Percentiles rank a stretch among this genome's conserved stretches.
These are phyloP conservation scores for Atherinosoma microstoma DNA, from an alignment of 2,797 vertebrate genomes.

Conservation along the genomic window DNA sequence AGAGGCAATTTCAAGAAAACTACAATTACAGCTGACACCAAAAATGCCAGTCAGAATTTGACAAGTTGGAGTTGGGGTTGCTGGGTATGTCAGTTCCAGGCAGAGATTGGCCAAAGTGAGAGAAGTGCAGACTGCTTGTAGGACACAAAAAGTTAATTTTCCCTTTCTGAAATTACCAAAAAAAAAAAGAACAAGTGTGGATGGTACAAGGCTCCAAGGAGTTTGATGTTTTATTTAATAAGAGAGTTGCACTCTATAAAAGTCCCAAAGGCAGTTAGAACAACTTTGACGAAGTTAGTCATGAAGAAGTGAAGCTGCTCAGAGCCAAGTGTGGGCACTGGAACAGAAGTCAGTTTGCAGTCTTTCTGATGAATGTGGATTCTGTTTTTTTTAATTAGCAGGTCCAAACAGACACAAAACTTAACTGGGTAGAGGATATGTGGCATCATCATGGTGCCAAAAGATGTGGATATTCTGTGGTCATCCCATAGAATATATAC, in stretches of 20 bases:
- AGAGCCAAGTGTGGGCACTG: slow-evolving; percentile 34
- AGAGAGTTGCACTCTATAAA: slow-evolving; percentile 52
- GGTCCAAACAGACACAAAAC: neutral
- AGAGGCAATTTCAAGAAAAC: slow-evolving; percentile 47
- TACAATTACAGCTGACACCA: slow-evolving; percentile 33
- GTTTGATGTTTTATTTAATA: slow-evolving; percentile 67
- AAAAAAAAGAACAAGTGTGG: slow-evolving; percentile 50
- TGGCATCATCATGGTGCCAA: neutral
- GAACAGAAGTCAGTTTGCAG: slow-evolving; percentile 30
- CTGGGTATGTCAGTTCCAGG: slow-evolving; percentile 37
- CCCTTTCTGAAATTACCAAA: slow-evolving; percentile 38
- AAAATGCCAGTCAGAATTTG: slow-evolving; percentile 29
- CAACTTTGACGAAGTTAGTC: slow-evolving; percentile 60
- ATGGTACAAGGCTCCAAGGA: slow-evolving; percentile 44
- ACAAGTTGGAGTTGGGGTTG: slow-evolving; percentile 38
- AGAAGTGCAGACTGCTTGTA: slow-evolving; percentile 11
- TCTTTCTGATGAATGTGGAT: slow-evolving; percentile 29
- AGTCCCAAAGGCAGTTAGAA: slow-evolving; percentile 41
- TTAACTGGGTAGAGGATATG: no score
- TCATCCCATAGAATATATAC: no score
- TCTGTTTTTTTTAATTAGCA: slow-evolving; percentile 22
- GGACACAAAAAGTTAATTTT: slow-evolving; percentile 10
- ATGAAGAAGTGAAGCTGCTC: slow-evolving; percentile 45
- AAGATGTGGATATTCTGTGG: neutral
- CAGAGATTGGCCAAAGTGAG: slow-evolving; percentile 33